Evolutionary conservation across 2,113 vertebrate species (phyloP).

Genomic region (Megalops atlanticus): DNA sequence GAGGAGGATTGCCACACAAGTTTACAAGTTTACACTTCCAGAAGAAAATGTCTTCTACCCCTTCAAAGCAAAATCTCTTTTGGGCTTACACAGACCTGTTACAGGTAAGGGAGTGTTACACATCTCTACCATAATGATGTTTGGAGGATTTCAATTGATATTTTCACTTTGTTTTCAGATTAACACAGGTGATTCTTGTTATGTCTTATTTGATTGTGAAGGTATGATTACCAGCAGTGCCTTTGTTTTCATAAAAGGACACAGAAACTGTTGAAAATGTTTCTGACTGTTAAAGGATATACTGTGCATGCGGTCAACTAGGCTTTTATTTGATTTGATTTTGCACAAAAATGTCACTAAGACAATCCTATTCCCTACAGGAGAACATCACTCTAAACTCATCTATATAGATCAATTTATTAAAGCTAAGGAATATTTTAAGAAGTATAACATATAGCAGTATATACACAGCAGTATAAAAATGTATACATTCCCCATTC

Average conservation of each 20-base stretch:
- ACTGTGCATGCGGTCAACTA: not conserved
- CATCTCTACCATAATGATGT: not conserved
- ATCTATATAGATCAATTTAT: no score
- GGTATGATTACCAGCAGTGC: not conserved
- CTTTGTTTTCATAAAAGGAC: constrained; percentile 1
- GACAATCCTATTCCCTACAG: no score
- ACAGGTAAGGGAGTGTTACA: not conserved
- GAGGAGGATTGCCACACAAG: no score
- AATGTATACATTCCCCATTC: no score
- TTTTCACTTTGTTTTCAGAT: not conserved
- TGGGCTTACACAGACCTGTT: not conserved
- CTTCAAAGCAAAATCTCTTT: not conserved
- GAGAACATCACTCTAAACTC: no score
- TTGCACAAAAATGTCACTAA: no score
- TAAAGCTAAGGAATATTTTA: no score
- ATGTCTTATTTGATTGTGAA: not conserved
- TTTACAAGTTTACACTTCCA: no score
- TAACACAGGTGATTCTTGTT: not conserved
- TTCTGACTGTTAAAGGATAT: not conserved
- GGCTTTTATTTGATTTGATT: not conserved
- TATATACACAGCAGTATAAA: no score
- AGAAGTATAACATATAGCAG: no score
- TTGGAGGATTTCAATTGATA: not conserved
- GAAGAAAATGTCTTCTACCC: no score
- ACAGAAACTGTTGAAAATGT: not conserved